A percentile compares a stretch with the other conserved stretches of the same genome.
These are phyloP conservation scores for Larimichthys polyactis DNA, from an alignment of 2,113 vertebrate species.

Conservation along the genomic window DNA sequence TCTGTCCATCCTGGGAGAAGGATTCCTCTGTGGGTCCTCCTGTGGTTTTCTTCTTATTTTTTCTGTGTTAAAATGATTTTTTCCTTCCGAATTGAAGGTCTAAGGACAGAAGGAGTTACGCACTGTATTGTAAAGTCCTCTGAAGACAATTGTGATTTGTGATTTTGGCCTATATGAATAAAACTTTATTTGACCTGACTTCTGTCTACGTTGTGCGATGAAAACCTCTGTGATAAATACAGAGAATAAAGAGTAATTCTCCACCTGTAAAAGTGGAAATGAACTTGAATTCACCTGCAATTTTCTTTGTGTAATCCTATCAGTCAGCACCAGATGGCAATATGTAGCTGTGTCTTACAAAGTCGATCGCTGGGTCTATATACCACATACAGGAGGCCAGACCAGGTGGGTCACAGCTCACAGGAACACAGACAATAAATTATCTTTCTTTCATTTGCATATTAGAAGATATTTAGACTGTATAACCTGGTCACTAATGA, in stretches of 20 bases:
- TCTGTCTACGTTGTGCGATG: not conserved
- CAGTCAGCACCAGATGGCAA: conserved; percentile 55
- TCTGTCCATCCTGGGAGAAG: too few species aligned
- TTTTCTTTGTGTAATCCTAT: not conserved
- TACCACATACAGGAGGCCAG: not conserved
- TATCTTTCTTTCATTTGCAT: not conserved
- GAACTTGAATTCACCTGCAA: not conserved
- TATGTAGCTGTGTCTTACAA: conserved; percentile 3
- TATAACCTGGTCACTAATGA: not conserved
- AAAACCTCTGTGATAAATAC: not conserved
- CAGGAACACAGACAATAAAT: not conserved
- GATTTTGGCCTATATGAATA: too few species aligned
- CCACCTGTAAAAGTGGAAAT: not conserved
- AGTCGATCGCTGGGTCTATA: not conserved
- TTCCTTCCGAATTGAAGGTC: too few species aligned
- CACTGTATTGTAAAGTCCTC: too few species aligned
- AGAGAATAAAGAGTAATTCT: not conserved
- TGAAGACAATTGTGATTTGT: too few species aligned
- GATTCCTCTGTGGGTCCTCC: too few species aligned
- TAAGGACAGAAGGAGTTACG: too few species aligned
- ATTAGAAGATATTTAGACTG: not conserved
- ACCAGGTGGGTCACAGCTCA: not conserved
- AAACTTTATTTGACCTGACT: too few species aligned
- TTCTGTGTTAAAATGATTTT: too few species aligned
- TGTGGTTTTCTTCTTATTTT: too few species aligned